These are phyloP conservation scores for Odontesthes bonariensis DNA, from an alignment of 2,113 vertebrate species.

Conservation along the genomic window DNA sequence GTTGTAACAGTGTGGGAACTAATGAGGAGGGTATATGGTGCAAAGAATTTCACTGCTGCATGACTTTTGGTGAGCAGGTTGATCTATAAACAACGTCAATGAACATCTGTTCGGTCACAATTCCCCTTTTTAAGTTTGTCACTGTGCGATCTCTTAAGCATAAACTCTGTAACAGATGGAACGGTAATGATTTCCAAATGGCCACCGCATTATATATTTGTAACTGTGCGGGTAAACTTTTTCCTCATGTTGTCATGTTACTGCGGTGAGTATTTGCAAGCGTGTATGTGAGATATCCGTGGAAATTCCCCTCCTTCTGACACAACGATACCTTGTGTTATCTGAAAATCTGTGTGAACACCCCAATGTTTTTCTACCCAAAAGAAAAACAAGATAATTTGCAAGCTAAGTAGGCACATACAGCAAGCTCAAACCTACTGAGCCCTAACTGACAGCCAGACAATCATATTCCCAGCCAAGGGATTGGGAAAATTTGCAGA, in stretches of 20 bases:
- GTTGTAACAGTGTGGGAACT: slow-evolving; percentile 41
- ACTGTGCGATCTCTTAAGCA: slow-evolving; percentile 29
- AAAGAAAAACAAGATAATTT: slow-evolving; percentile 48
- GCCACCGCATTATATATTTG: slow-evolving; percentile 19
- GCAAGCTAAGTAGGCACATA: slow-evolving; percentile 22
- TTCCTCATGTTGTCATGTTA: not conserved
- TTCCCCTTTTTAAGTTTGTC: slow-evolving; percentile 32
- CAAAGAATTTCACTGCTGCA: slow-evolving; percentile 34
- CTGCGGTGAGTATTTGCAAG: not conserved
- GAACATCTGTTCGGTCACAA: slow-evolving; percentile 49
- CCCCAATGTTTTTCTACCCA: slow-evolving; percentile 20
- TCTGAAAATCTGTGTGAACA: slow-evolving; percentile 22
- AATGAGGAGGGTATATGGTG: slow-evolving; percentile 46
- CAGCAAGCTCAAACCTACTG: slow-evolving; percentile 10
- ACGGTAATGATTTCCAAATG: slow-evolving; percentile 61
- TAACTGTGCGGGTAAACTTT: slow-evolving; percentile 8
- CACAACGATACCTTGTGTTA: slow-evolving; percentile 16
- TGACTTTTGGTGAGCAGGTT: slow-evolving; percentile 51
- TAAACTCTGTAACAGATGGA: slow-evolving; percentile 33
- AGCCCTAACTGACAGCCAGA: slow-evolving; percentile 18
- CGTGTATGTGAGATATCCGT: not conserved
- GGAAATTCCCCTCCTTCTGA: slow-evolving; percentile 26
- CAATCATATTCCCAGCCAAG: slow-evolving; percentile 43
- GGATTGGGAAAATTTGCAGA: slow-evolving; percentile 45
- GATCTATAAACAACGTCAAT: slow-evolving; percentile 49